Conservation (phyloP, 2,797 vertebrate genomes). For the Oryzias dopingdopingensis region DNA sequence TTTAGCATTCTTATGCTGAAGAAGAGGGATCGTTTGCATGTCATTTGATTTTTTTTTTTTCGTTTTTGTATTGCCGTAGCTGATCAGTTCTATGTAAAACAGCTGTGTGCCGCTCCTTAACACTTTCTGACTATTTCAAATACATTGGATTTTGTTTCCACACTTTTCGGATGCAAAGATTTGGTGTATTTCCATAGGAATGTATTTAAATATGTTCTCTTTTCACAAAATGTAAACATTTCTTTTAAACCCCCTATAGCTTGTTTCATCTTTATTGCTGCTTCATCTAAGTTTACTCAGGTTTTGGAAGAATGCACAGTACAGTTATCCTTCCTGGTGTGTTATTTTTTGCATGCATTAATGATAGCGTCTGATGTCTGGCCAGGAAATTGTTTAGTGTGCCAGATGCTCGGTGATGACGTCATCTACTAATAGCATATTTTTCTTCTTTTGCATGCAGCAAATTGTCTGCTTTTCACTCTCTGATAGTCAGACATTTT, state of each 20-base stretch:
- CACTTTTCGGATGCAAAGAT: conserved; percentile 25
- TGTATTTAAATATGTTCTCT: conserved; percentile 52
- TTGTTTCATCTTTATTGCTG: too few relatives aligned
- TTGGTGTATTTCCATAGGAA: conserved; percentile 43
- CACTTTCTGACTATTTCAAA: conserved; percentile 24
- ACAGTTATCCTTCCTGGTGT: conserved; percentile 28
- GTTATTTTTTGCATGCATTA: conserved; percentile 35
- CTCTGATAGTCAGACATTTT: conserved; percentile 3
- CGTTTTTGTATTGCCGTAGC: conserved; percentile 12
- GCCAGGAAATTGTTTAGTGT: conserved; percentile 34
- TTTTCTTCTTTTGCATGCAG: conserved; percentile 21
- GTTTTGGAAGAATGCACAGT: conserved; percentile 11
- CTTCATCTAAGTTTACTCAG: not conserved
- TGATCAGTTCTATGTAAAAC: conserved; percentile 31
- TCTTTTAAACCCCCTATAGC: conserved; percentile 7
- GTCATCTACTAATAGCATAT: conserved; percentile 42
- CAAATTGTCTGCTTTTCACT: conserved; percentile 17
- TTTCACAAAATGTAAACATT: conserved; percentile 27
- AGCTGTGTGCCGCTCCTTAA: conserved; percentile 22
- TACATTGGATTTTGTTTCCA: conserved; percentile 34
- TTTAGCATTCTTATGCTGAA: conserved; percentile 9
- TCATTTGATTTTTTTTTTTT: conserved; percentile 23
- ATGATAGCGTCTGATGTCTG: conserved; percentile 38
- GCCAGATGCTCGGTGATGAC: conserved; percentile 49
- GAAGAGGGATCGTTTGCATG: conserved; percentile 22